These are phyloP conservation scores for Apogon talboti DNA, from an alignment of 2,797 vertebrate genomes.

Conservation along the genomic window DNA sequence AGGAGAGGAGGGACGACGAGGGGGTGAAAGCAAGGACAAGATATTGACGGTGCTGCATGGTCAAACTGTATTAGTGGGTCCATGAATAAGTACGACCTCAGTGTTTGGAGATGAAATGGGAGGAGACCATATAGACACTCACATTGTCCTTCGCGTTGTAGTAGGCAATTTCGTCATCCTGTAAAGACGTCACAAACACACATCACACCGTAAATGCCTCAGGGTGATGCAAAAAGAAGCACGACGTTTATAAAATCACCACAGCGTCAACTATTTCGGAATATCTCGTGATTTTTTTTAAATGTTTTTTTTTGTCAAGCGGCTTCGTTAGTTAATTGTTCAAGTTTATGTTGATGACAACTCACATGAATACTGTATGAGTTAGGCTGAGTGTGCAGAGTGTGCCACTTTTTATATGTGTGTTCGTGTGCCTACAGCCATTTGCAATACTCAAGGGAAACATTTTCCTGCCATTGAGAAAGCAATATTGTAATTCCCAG, in stretches of 20 bases:
- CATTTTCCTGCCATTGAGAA: conserved; percentile 36
- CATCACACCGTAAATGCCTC: conserved; percentile 19
- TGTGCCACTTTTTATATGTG: conserved; percentile 33
- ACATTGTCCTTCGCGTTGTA: conserved; percentile 96
- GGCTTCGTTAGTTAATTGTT: conserved; percentile 22
- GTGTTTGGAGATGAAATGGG: conserved; percentile 29
- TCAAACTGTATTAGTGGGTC: conserved; percentile 21
- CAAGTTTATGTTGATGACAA: conserved; percentile 28
- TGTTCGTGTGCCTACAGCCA: conserved; percentile 29
- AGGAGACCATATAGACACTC: conserved; percentile 59
- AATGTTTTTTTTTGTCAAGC: conserved; percentile 22
- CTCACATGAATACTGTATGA: conserved; percentile 37
- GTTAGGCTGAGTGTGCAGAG: conserved; percentile 24
- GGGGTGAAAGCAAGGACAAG: conserved; percentile 32
- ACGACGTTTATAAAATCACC: conserved; percentile 27
- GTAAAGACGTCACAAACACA: conserved; percentile 61
- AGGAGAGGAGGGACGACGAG: conserved; percentile 11
- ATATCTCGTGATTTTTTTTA: conserved; percentile 2
- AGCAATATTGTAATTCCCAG: conserved; percentile 26
- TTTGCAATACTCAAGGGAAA: conserved; percentile 40
- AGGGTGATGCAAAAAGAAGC: conserved; percentile 15
- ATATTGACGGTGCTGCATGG: conserved; percentile 4
- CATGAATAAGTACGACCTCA: conserved; percentile 38
- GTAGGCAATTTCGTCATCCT: conserved; percentile 92
- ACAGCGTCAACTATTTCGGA: background rate